These are phyloP conservation scores for Australoheros scitulus DNA, from an alignment of 2,113 vertebrate species.

Conservation along the genomic window DNA sequence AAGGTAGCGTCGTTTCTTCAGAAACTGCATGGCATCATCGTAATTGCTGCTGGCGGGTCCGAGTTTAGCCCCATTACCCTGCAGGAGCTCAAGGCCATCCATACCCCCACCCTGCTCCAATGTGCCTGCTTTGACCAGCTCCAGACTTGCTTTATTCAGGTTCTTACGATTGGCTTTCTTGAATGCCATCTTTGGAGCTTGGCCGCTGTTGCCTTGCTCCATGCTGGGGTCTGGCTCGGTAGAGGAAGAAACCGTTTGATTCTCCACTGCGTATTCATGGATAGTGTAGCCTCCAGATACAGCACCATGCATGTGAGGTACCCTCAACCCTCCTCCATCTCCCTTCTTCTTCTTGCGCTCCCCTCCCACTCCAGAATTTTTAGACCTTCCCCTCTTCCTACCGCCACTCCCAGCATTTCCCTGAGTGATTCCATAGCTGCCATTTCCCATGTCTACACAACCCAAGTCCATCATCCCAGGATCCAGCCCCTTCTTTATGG, in stretches of 20 bases:
- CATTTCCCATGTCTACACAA: constrained; percentile 85
- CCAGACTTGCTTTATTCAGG: constrained; percentile 84
- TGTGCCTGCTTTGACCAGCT: constrained; percentile 80
- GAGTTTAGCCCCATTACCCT: constrained; percentile 83
- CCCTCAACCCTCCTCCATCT: constrained; percentile 41
- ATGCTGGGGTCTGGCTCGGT: constrained; percentile 85
- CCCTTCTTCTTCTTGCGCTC: constrained; percentile 89
- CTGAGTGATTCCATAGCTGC: constrained; percentile 88
- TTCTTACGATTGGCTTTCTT: constrained; percentile 92
- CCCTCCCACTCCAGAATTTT: constrained; percentile 85
- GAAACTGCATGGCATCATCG: constrained; percentile 98
- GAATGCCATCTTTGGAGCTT: constrained; percentile 91
- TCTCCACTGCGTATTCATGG: constrained; percentile 88
- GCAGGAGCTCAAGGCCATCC: constrained; percentile 88
- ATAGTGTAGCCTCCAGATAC: constrained; percentile 79
- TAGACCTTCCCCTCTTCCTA: constrained; percentile 92
- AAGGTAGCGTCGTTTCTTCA: constrained; percentile 97
- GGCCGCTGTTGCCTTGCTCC: constrained; percentile 85
- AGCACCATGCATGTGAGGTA: constrained; percentile 66
- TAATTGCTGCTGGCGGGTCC: constrained; percentile 90
- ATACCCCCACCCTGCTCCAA: constrained; percentile 80
- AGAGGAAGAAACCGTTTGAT: constrained; percentile 86
- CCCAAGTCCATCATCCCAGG: constrained; percentile 85
- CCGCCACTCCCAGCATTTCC: constrained; percentile 87
- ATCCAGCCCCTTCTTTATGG: constrained; percentile 89